Percentiles rank a stretch among this genome's conserved stretches.
Conservation (phyloP, 2,888 invertebrate genomes). For the Eilema depressum region DNA sequence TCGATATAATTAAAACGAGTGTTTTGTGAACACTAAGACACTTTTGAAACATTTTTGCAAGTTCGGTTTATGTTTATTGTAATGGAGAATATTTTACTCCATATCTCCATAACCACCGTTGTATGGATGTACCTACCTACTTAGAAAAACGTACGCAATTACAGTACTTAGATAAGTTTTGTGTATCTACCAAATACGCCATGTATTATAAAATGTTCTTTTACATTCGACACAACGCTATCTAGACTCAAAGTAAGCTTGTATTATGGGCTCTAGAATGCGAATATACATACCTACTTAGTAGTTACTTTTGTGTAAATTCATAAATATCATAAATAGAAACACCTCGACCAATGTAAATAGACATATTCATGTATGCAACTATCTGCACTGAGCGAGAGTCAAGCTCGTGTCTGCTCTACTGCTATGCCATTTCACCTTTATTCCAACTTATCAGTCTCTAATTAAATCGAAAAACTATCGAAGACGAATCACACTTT, state of each 20-base stretch:
- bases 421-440: neutral
- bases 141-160: neutral
- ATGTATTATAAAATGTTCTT: neutral
- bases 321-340: too few relatives aligned
- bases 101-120: neutral
- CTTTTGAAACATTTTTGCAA: slow-evolving; percentile 36
- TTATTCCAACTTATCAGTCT: neutral
- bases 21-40: slow-evolving; percentile 40
- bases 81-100: slow-evolving; percentile 16
- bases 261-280: too few relatives aligned
- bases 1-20: slow-evolving; percentile 49
- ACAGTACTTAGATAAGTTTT: neutral
- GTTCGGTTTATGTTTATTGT: slow-evolving; percentile 23
- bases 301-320: too few relatives aligned
- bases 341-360: too few relatives aligned
- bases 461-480: too few relatives aligned
- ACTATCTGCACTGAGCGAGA: too few relatives aligned
- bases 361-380: too few relatives aligned
- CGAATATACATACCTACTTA: too few relatives aligned
- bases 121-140: neutral
- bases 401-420: too few relatives aligned
- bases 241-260: too few relatives aligned
- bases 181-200: neutral
- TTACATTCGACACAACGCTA: too few relatives aligned
- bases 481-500: neutral